Evolutionary conservation across 2,113 vertebrate genomes (phyloP), one percentile per base, ranked within the genome.

Genomic region (Dermatemys mawii): DNA sequence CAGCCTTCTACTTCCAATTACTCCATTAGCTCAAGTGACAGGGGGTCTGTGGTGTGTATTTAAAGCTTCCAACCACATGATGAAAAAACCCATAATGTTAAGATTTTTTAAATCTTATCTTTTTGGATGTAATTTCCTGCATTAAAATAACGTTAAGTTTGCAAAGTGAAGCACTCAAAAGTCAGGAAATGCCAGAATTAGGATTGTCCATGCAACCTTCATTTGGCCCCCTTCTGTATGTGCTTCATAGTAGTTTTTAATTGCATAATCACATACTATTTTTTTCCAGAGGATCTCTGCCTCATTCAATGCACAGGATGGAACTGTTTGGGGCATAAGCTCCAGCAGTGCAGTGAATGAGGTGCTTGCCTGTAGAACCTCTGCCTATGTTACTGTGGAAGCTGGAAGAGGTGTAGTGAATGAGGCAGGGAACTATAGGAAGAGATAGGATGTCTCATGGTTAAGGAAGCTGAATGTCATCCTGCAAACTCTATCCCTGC

Each of bases 291-390:
- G 55, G 1, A 1, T 21, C 17, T 32, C 1, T 44, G 46, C 2
- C 2, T 8, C 19, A 78, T 84, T 13, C n/a, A 41, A 24, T 48
- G 38, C 55, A 49, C 32, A 73, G 12, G 16, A 10, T 81, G 35
- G 48, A 57, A 29, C 60, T 87, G 5, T 17, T 70, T 81, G 67
- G 44, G 38, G 38, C 38, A 1, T 49, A 11, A 7, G 19, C 49
- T 92, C n/a, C 16, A 60, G 35, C 54, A 24, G 13, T 29, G 80
- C 49, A 54, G 32, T 17, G 50, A 50, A 41, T 24, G 90, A 27
- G 13, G 49, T 0, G 29, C 27, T 51, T 16, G 12, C 79, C 54
- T 67, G 3, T 5, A 29, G 2, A 32, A 88, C 70, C 63, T 11
- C 60, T n/a, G 35, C 44, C 32, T 75, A 2, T 4, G 83, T 88